Conservation (phyloP, 2,113 vertebrate genomes). For the Rostratula benghalensis region DNA sequence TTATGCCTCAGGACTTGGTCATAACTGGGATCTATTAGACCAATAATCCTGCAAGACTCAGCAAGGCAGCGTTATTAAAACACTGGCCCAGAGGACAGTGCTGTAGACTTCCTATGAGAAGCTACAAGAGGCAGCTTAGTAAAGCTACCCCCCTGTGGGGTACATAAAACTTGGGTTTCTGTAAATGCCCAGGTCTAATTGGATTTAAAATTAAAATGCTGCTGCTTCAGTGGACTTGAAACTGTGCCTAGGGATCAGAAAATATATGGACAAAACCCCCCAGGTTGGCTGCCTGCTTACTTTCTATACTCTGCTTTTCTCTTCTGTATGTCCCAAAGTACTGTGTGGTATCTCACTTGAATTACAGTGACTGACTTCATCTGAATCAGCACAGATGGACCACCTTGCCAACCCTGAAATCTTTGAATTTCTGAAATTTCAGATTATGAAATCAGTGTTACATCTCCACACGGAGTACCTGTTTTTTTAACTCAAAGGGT, state of each 20-base stretch:
- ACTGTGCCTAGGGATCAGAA: background rate
- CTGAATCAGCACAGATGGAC: background rate
- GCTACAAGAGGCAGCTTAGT: background rate
- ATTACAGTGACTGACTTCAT: background rate
- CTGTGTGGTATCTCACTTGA: background rate
- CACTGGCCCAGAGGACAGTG: background rate
- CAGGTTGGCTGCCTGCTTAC: background rate
- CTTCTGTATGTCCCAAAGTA: background rate
- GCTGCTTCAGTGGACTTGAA: background rate
- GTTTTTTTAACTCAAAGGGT: background rate
- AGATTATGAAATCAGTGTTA: background rate
- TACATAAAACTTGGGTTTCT: background rate
- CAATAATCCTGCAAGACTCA: background rate
- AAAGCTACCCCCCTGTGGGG: background rate
- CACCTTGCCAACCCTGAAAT: background rate
- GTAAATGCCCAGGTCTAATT: background rate
- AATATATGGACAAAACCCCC: background rate
- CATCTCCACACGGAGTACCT: background rate
- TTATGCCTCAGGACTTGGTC: background rate
- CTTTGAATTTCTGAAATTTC: background rate
- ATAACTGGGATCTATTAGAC: background rate
- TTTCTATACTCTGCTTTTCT: background rate
- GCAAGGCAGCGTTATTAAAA: background rate
- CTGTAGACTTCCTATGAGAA: background rate
- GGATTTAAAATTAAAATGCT: background rate